Conservation (phyloP, 2,888 invertebrate genomes). For the Tuberolachnus salignus region DNA sequence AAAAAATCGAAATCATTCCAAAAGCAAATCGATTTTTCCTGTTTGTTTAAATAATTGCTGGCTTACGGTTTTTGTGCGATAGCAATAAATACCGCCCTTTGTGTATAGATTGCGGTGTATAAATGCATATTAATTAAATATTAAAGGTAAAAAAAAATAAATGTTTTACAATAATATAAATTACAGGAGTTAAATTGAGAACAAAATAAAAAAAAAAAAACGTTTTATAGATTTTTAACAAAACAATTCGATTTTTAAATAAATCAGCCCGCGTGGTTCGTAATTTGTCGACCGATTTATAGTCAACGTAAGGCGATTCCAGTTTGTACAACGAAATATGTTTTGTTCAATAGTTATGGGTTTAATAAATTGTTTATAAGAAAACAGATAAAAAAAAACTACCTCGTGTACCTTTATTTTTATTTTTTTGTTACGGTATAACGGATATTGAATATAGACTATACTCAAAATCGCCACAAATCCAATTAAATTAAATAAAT, state of each 20-base stretch:
- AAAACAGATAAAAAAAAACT: conserved; percentile 9
- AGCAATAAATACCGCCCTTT: too few species aligned
- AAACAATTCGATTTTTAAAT: conserved; percentile 20
- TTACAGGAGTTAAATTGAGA: neutral
- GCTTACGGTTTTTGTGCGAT: too few species aligned
- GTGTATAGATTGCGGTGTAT: too few species aligned
- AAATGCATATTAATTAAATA: too few species aligned
- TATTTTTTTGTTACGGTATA: neutral
- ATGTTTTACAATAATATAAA: conserved; percentile 6
- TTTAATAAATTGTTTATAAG: neutral
- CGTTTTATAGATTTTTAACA: neutral
- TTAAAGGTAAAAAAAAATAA: too few species aligned
- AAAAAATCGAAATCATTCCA: too few species aligned
- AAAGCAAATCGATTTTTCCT: too few species aligned
- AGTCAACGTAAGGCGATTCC: conserved; percentile 29
- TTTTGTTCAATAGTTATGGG: conserved; percentile 5
- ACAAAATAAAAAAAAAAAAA: too few species aligned
- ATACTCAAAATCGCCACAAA: too few species aligned
- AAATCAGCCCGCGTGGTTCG: neutral
- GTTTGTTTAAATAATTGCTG: too few species aligned
- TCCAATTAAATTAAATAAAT: too few species aligned
- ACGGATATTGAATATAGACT: too few species aligned
- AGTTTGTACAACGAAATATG: conserved; percentile 22
- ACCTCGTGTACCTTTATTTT: neutral
- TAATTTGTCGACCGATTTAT: neutral